A percentile compares a stretch with the other conserved stretches of the same genome.
These are phyloP conservation scores for Artibeus lituratus DNA, from an alignment of 2,797 vertebrate genomes.

Conservation along the genomic window DNA sequence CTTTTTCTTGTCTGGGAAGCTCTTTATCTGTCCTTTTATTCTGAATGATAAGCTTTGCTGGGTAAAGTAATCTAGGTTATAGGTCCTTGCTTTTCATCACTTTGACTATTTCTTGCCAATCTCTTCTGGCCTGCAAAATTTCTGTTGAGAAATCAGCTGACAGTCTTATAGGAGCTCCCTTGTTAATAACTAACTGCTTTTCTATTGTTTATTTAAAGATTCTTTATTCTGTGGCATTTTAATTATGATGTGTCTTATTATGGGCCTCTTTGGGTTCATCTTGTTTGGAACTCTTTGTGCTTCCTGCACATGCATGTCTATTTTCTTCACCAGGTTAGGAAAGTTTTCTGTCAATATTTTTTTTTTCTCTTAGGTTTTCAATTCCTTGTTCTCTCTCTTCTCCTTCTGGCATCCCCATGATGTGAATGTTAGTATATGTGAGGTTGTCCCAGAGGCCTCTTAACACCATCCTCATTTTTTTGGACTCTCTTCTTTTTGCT, in stretches of 20 bases:
- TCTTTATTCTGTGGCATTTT: neutral
- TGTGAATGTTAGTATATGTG: neutral
- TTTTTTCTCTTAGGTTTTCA: neutral
- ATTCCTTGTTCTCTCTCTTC: neutral
- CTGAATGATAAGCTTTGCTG: neutral
- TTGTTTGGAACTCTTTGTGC: neutral
- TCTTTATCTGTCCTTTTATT: neutral
- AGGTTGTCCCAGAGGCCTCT: neutral
- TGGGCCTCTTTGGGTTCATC: neutral
- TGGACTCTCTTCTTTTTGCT: neutral
- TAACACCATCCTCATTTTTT: neutral
- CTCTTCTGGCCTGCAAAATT: neutral
- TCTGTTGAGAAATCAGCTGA: neutral
- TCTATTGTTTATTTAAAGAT: neutral
- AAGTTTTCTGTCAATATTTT: neutral
- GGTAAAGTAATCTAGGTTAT: neutral
- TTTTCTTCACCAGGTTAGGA: neutral
- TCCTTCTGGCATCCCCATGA: neutral
- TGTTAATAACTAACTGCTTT: neutral
- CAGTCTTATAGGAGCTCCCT: neutral
- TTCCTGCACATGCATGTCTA: neutral
- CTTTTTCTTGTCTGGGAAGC: neutral
- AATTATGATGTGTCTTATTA: neutral
- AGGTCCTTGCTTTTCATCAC: neutral
- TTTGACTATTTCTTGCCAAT: neutral